These are phyloP conservation scores for Lasioglossum albipes DNA, from an alignment of 1,140 invertebrate genomes.

Conservation along the genomic window DNA sequence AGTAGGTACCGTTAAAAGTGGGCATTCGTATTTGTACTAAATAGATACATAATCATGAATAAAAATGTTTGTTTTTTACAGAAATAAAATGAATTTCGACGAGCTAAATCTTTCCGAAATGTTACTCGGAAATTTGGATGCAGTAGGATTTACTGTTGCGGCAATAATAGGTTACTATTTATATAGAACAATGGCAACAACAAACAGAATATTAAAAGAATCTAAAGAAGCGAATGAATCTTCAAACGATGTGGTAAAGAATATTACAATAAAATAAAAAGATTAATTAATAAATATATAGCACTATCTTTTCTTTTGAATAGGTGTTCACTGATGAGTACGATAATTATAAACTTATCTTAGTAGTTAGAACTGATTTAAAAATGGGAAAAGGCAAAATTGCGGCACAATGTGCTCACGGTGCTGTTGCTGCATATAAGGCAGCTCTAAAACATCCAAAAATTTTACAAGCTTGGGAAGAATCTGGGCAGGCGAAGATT, in stretches of 20 bases:
- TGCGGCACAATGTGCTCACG: slow-evolving; percentile 95
- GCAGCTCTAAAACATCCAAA: slow-evolving; percentile 83
- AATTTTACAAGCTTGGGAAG: slow-evolving; percentile 87
- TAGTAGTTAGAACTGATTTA: slow-evolving; percentile 93
- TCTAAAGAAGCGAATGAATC: slow-evolving; percentile 11
- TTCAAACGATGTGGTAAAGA: slow-evolving; percentile 22
- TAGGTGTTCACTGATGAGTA: slow-evolving; percentile 56
- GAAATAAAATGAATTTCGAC: not conserved
- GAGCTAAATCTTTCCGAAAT: slow-evolving; percentile 32
- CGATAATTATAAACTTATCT: slow-evolving; percentile 87
- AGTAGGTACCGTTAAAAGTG: not conserved
- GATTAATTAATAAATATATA: not conserved
- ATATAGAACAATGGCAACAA: slow-evolving; percentile 41
- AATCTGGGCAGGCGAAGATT: slow-evolving; percentile 90
- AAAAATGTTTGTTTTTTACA: slow-evolving; percentile 7
- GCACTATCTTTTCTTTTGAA: slow-evolving; percentile 13
- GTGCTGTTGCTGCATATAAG: slow-evolving; percentile 90
- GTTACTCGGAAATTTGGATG: slow-evolving; percentile 26
- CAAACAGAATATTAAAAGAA: slow-evolving; percentile 2
- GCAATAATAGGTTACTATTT: slow-evolving; percentile 52
- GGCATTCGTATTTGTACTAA: not conserved
- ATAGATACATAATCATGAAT: not conserved
- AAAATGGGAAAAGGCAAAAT: slow-evolving; percentile 97
- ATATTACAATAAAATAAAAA: not conserved
- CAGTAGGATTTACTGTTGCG: slow-evolving; percentile 33